These are phyloP conservation scores for Globicephala melas DNA, from an alignment of 2,113 vertebrate genomes.

Conservation along the genomic window DNA sequence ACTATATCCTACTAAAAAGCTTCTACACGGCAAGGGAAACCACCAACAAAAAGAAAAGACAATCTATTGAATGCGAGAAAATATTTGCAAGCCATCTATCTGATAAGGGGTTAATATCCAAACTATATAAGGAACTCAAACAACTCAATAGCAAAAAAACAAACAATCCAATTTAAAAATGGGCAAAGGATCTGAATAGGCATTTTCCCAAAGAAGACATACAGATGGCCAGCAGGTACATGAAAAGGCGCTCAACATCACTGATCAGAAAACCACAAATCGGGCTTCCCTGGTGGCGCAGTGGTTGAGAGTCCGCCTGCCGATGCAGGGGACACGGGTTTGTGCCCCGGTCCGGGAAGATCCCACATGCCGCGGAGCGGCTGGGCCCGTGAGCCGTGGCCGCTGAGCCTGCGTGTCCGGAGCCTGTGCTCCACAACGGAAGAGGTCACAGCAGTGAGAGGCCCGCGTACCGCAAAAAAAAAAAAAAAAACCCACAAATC, in stretches of 20 bases:
- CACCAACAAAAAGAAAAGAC: not conserved
- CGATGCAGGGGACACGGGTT: too few species aligned
- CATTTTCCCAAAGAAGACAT: not conserved
- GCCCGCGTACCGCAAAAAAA: too few species aligned
- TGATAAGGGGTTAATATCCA: not conserved
- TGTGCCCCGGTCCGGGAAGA: too few species aligned
- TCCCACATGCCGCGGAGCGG: too few species aligned
- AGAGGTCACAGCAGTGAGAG: too few species aligned
- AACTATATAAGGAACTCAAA: not conserved
- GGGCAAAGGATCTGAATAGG: not conserved
- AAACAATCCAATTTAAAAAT: not conserved
- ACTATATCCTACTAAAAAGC: not conserved
- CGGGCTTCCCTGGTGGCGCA: too few species aligned
- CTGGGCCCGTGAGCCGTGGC: too few species aligned
- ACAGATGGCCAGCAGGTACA: not conserved
- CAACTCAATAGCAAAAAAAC: not conserved
- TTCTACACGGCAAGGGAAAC: not conserved
- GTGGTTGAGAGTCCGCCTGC: too few species aligned
- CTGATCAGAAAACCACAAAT: too few species aligned
- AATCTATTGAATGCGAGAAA: not conserved
- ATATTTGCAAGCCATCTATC: not conserved
- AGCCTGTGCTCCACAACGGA: too few species aligned
- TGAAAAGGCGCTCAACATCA: not conserved
- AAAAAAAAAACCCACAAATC: too few species aligned
- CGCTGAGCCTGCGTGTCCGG: too few species aligned